phyloP scores from a whole-genome alignment of 2,888 invertebrate species.

The Nemoura dubitans region DNA sequence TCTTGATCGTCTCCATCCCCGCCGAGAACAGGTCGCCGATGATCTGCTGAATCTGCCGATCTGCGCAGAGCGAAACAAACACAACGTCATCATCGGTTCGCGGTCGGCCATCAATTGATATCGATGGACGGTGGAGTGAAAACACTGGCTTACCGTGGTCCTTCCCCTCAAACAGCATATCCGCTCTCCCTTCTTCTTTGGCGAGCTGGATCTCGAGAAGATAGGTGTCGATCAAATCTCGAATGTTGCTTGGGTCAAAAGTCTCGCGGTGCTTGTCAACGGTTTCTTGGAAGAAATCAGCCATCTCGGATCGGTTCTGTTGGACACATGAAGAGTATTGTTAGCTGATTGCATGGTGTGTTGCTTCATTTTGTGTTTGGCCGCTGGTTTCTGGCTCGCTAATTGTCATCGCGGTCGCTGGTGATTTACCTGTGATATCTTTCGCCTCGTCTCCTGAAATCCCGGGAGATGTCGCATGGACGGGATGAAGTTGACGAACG shows the following conservation, averaged over 20 bases:
- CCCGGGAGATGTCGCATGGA: constrained; percentile 72
- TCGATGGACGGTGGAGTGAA: background rate
- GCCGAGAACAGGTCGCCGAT: constrained; percentile 91
- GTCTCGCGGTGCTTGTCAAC: constrained; percentile 83
- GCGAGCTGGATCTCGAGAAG: constrained; percentile 85
- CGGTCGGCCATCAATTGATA: constrained; percentile 16
- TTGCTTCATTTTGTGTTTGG: constrained; percentile 48
- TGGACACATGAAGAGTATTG: constrained; percentile 49
- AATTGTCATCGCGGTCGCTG: too few relatives aligned
- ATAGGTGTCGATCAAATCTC: constrained; percentile 88
- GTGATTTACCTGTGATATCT: constrained; percentile 64
- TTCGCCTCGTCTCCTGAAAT: constrained; percentile 62
- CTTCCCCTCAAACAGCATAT: constrained; percentile 82
- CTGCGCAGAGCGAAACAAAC: constrained; percentile 62
- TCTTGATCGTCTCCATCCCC: constrained; percentile 94
- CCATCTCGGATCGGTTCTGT: constrained; percentile 85
- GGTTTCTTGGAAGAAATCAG: constrained; percentile 81
- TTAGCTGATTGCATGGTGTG: background rate
- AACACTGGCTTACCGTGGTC: constrained; percentile 75
- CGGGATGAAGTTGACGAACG: constrained; percentile 85
- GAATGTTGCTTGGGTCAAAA: constrained; percentile 77
- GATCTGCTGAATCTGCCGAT: constrained; percentile 90
- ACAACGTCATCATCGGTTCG: constrained; percentile 39
- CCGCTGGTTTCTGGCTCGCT: background rate
- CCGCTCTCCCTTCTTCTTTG: constrained; percentile 76